Base-by-base conservation (phyloP, 2,113 vertebrate genomes). In the Penelope pileata region DNA sequence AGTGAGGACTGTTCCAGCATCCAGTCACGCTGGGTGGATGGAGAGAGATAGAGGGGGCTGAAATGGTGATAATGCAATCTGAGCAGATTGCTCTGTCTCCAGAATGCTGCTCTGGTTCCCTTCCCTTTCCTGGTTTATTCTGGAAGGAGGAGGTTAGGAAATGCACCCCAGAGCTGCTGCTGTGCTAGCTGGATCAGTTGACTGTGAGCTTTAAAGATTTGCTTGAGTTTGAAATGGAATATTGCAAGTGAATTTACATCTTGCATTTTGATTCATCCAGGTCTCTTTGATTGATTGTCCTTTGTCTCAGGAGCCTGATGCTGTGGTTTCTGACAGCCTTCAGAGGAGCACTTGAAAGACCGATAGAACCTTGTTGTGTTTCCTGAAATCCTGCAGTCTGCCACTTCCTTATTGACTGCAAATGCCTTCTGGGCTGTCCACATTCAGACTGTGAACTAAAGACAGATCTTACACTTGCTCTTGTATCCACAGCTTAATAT, bases 51-150 rank as follows among this genome's bases (percentile, higher is more conserved):
- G 50, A 45, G 58, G 27, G 17, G n/a, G 23, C 45, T 85, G 21
- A 29, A 16, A 13, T 29, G 32, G 5, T 70, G 83, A 4, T 1
- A 29, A 60, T 27, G 50, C 0, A 63, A 14, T 78, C 38, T 67
- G 48, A 88, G 17, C 26, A 68, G 59, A 15, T 17, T 48, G 50
- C 42, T 43, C 42, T 32, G 21, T 75, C 56, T 82, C 64, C 66
- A 81, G 66, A 81, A 62, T 91, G 19, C 78, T 62, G 40, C 76
- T 56, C 76, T 40, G 30, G 72, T 90, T 12, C 59, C 67, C 45
- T 84, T 86, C 74, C 47, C 47, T 63, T 92, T 82, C 78, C 87
- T 64, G 69, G 48, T 69, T 87, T 45, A 32, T 60, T 84, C 56
- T 48, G 60, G 18, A 82, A 10, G 22, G 11, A 5, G 9, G 53